These are phyloP conservation scores for Acleris literana DNA, from an alignment of 2,888 invertebrate species.

Conservation along the genomic window DNA sequence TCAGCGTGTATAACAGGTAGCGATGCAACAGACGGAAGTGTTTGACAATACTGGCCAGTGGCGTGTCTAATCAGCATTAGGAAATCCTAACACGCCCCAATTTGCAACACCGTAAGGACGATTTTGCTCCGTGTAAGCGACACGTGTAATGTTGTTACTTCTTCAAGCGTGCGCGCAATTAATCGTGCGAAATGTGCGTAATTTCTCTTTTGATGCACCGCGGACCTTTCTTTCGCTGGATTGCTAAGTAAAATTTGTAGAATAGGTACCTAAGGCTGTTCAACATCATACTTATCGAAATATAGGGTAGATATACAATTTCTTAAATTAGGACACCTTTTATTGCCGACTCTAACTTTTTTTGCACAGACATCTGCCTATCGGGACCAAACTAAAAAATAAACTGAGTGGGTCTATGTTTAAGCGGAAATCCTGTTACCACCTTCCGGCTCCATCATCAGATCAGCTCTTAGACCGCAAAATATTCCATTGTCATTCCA, in stretches of 20 bases:
- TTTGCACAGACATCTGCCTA: no score
- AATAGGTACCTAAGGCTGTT: no score
- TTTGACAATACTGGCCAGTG: constrained; percentile 28
- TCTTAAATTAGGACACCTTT: no score
- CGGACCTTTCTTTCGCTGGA: constrained; percentile 18
- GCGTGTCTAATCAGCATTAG: constrained; percentile 29
- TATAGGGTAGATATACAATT: no score
- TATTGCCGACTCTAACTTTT: no score
- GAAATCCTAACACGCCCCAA: constrained; percentile 10
- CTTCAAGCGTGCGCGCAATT: constrained; percentile 31
- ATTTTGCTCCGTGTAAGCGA: constrained; percentile 14
- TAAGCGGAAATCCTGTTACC: no score
- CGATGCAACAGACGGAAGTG: constrained; percentile 28
- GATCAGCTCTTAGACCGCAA: no score
- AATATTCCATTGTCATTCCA: no score
- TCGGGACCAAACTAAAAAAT: no score
- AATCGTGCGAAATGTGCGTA: constrained; percentile 34
- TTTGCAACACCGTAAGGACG: constrained; percentile 11
- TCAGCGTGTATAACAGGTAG: constrained; percentile 17
- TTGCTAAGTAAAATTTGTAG: background rate
- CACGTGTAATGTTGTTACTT: constrained; percentile 23
- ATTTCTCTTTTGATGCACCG: constrained; percentile 31
- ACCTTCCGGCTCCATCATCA: no score
- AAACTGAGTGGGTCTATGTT: no score
- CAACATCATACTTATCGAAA: no score